Evolutionary conservation across 2,888 invertebrate species (phyloP).

Genomic region (Imbricaverruca yamaguchii): DNA sequence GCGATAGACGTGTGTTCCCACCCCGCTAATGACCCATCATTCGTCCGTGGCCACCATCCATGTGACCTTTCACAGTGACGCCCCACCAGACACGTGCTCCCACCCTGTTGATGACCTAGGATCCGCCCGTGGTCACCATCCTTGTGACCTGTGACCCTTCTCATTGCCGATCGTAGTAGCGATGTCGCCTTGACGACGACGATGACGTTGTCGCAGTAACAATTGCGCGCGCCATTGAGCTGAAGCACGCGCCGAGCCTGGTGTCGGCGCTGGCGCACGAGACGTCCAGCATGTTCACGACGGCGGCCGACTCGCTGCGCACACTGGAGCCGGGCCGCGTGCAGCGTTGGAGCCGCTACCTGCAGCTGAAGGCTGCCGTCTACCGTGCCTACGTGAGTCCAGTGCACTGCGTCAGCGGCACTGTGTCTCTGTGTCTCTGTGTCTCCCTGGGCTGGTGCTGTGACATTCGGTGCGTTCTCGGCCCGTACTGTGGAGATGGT

Average conservation of each 20-base stretch:
- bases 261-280: constrained; percentile 55
- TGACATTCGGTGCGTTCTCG: too few relatives aligned
- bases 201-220: constrained; percentile 44
- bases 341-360: constrained; percentile 53
- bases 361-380: constrained; percentile 52
- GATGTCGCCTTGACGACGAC: too few relatives aligned
- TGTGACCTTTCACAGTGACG: too few relatives aligned
- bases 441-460: constrained; percentile 14
- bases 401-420: not conserved
- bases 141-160: too few relatives aligned
- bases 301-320: constrained; percentile 49
- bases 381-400: constrained; percentile 52
- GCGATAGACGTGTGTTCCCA: too few relatives aligned
- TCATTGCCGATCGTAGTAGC: too few relatives aligned
- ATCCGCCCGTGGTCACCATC: too few relatives aligned
- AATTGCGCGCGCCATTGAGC: constrained; percentile 55
- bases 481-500: too few relatives aligned
- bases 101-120: too few relatives aligned
- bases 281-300: constrained; percentile 52
- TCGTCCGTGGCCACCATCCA: too few relatives aligned
- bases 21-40: too few relatives aligned
- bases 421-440: not conserved
- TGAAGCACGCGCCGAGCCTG: constrained; percentile 52
- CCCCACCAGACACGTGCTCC: too few relatives aligned
- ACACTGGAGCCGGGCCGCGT: constrained; percentile 47